These are phyloP conservation scores for Lochmaea crataegi DNA, from an alignment of 2,888 invertebrate species.

Conservation along the genomic window DNA sequence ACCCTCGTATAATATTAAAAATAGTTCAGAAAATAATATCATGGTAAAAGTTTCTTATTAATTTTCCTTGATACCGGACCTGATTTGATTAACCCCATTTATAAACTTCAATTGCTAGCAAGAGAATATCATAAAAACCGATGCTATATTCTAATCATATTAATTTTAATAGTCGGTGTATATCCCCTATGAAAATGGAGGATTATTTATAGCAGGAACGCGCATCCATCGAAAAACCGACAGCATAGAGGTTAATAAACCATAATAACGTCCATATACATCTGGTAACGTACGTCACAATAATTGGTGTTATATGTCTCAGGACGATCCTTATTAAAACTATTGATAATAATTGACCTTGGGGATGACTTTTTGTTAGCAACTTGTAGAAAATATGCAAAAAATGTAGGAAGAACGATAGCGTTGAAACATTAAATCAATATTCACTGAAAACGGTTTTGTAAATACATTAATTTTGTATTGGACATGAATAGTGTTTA, in stretches of 20 bases:
- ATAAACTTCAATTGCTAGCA: neutral
- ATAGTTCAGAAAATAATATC: too few relatives aligned
- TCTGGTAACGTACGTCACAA: constrained; percentile 31
- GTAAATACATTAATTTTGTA: neutral
- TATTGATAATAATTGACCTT: too few relatives aligned
- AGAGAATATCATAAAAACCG: constrained; percentile 15
- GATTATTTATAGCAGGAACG: constrained; percentile 26
- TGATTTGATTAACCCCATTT: constrained; percentile 2
- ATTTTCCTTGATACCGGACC: neutral
- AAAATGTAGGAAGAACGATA: too few relatives aligned
- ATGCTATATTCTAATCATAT: constrained; percentile 21
- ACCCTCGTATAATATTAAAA: too few relatives aligned
- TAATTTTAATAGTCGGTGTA: constrained; percentile 18
- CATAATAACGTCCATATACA: constrained; percentile 33
- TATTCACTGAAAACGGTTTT: neutral
- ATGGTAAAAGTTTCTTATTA: neutral
- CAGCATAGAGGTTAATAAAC: constrained; percentile 38
- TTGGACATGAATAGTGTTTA: neutral
- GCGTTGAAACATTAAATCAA: neutral
- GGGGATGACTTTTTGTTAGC: too few relatives aligned
- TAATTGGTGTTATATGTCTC: constrained; percentile 9
- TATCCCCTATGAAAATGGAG: constrained; percentile 27
- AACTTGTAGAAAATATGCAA: too few relatives aligned
- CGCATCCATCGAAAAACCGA: constrained; percentile 20
- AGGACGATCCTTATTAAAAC: too few relatives aligned